Evolutionary conservation across 1,140 invertebrate species (phyloP), one percentile per base, ranked within the genome.

Genomic region (Neomicropteryx cornuta): DNA sequence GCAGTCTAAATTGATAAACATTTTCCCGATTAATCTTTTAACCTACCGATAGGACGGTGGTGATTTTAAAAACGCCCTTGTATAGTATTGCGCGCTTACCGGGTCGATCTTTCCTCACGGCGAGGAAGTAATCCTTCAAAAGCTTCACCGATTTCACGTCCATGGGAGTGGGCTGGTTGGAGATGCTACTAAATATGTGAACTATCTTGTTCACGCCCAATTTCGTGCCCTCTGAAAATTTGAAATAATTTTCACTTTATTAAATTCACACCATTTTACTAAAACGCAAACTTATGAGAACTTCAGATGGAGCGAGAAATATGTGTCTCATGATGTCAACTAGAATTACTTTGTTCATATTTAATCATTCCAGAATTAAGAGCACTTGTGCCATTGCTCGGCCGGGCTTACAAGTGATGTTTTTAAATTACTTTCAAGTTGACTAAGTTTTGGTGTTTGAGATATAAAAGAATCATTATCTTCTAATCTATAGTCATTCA

Each of bases 311-410:
- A 17, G 24, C 19, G 4, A 27, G 6, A 29, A 20, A 2, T 38
- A 29, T 10, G 35, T 20, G 2, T 31, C 36, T 3, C 18, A 33
- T 13, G 38, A 42, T 18, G 35, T 22, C 2, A 45, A 38, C 2
- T 40, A 39, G 27, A 42, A 45, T 6, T 38, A 16, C 5, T 40
- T 45, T 30, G n/a, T n/a, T n/a, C n/a, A n/a, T n/a, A n/a, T n/a
- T n/a, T n/a, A n/a, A n/a, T n/a, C n/a, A n/a, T n/a, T n/a, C n/a
- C n/a, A n/a, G n/a, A n/a, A n/a, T n/a, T n/a, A n/a, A n/a, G n/a
- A n/a, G n/a, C n/a, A n/a, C n/a, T n/a, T n/a, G n/a, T n/a, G n/a
- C n/a, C n/a, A n/a, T n/a, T n/a, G n/a, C n/a, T n/a, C n/a, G n/a
- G n/a, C n/a, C n/a, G n/a, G n/a, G n/a, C n/a, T n/a, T n/a, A n/a